A percentile compares a stretch with the other conserved stretches of the same genome.
phyloP scores from a whole-genome alignment of 2,797 vertebrate genomes.

The Phyllotis vaccarum region DNA sequence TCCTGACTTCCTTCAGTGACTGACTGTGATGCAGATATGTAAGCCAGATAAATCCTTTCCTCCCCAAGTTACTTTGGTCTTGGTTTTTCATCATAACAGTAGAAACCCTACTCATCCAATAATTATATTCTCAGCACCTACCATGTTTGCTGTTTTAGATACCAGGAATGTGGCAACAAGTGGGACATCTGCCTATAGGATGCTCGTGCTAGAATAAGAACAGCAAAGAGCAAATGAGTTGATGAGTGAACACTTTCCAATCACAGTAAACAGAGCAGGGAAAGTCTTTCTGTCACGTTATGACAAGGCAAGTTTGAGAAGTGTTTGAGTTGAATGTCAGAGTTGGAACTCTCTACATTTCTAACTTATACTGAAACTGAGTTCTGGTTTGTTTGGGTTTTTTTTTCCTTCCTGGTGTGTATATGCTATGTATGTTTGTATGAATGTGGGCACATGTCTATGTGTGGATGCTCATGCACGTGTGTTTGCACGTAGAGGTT shows the following conservation, averaged over 20 bases:
- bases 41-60: not conserved
- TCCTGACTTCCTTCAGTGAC: not conserved
- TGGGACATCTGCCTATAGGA: not conserved
- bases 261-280: not conserved
- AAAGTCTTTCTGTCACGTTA: not conserved
- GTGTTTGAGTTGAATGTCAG: conserved; percentile 7
- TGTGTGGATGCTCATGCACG: not conserved
- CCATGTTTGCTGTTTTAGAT: not conserved
- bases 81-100: not conserved
- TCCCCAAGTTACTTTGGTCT: not conserved
- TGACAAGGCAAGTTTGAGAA: conserved; percentile 11
- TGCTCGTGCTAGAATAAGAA: not conserved
- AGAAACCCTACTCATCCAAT: not conserved
- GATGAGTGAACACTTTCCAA: conserved; percentile 1
- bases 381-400: not conserved
- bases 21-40: not conserved
- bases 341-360: conserved; percentile 24
- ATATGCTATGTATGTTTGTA: not conserved
- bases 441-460: not conserved
- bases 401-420: not conserved
- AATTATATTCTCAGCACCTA: not conserved
- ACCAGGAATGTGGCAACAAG: not conserved
- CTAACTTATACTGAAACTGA: not conserved
- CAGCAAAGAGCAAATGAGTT: conserved; percentile 27
- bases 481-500: not conserved